Conservation (phyloP, 2,113 vertebrate genomes). For the Xiphophorus maculatus region DNA sequence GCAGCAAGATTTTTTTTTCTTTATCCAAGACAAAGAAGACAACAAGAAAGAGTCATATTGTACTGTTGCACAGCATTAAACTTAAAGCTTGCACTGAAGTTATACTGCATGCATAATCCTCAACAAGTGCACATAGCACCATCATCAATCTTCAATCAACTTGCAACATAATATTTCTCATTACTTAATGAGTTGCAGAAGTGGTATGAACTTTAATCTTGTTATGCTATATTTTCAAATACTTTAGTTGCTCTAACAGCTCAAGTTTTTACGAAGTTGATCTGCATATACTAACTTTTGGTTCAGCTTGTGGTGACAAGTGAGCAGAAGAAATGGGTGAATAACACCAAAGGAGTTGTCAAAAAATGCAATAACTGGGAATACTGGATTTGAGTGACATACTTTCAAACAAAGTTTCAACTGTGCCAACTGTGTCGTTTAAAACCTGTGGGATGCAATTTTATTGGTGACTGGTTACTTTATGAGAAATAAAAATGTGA, state of each 20-base stretch:
- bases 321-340: not conserved
- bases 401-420: not conserved
- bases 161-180: not conserved
- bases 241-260: not conserved
- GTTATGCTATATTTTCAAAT: not conserved
- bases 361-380: not conserved
- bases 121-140: not conserved
- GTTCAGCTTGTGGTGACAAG: not conserved
- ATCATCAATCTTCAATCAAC: not conserved
- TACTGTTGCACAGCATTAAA: not conserved
- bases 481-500: not conserved
- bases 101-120: not conserved
- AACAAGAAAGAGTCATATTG: constrained; percentile 1
- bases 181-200: not conserved
- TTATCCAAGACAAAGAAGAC: not conserved
- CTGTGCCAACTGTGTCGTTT: not conserved
- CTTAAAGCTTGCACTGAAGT: not conserved
- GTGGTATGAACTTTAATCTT: not conserved
- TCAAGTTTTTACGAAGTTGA: not conserved
- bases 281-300: not conserved
- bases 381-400: not conserved
- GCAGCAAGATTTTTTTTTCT: constrained; percentile 4
- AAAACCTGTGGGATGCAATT: not conserved
- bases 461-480: not conserved
- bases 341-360: not conserved